Evolutionary conservation across 2,888 invertebrate species (phyloP).

Genomic region (Cerastoderma edule): DNA sequence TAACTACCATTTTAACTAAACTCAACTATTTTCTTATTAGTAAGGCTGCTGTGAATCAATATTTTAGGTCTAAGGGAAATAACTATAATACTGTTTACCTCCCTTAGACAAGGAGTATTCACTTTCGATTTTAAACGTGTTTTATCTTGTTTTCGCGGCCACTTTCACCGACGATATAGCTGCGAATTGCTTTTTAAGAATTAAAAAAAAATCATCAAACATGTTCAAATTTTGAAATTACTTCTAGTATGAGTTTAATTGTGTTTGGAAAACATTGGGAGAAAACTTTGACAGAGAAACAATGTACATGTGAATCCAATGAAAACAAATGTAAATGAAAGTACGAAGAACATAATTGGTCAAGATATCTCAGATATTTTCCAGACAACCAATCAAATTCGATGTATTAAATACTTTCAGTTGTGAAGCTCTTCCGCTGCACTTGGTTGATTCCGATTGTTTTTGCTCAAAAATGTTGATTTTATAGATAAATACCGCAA

Average conservation of each 20-base stretch:
- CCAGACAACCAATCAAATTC: conserved; percentile 48
- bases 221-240: too few species aligned
- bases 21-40: too few species aligned
- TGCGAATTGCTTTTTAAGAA: too few species aligned
- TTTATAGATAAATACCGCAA: background rate
- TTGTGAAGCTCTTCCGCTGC: conserved; percentile 59
- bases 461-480: conserved; percentile 2
- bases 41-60: too few species aligned
- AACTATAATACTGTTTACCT: too few species aligned
- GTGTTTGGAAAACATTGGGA: too few species aligned
- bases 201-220: too few species aligned
- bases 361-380: conserved; percentile 19
- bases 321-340: conserved; percentile 62
- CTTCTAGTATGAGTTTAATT: too few species aligned
- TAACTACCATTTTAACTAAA: too few species aligned
- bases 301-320: conserved; percentile 48
- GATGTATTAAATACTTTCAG: conserved; percentile 37
- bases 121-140: conserved; percentile 21
- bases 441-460: conserved; percentile 22
- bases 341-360: conserved; percentile 56
- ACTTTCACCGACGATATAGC: background rate
- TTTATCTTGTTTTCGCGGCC: conserved; percentile 29
- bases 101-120: too few species aligned
- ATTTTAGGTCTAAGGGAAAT: too few species aligned
- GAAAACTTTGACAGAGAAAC: background rate